These are phyloP conservation scores for Phataginus tricuspis DNA, from an alignment of 2,797 vertebrate genomes.

Conservation along the genomic window DNA sequence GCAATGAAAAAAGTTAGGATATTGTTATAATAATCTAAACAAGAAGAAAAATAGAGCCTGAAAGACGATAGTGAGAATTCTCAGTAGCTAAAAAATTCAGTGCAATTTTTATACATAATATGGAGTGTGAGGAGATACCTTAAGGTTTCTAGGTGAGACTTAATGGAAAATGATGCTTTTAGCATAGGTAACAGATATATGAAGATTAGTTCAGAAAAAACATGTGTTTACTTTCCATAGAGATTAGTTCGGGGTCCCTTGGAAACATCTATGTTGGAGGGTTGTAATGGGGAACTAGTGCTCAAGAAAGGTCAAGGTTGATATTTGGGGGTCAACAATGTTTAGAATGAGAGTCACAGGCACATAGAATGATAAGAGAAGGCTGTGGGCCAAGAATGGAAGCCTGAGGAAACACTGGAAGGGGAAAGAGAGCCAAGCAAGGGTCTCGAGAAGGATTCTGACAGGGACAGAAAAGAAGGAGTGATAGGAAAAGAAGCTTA, in stretches of 20 bases:
- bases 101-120: background rate
- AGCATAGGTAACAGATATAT: background rate
- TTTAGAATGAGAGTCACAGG: background rate
- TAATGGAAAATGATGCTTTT: background rate
- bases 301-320: background rate
- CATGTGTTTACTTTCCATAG: background rate
- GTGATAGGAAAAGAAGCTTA: background rate
- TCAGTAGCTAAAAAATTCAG: background rate
- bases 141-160: background rate
- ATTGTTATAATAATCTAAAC: background rate
- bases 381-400: background rate
- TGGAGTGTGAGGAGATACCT: background rate
- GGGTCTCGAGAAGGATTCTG: background rate
- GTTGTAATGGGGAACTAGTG: background rate
- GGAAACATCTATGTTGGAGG: background rate
- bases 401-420: background rate
- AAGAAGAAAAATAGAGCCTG: background rate
- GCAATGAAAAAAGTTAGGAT: background rate
- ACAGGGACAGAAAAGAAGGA: background rate
- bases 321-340: background rate
- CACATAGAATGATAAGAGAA: background rate
- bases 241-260: background rate
- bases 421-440: background rate
- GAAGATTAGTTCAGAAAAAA: background rate
- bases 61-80: background rate